Evolutionary conservation across 2,888 invertebrate species (phyloP), one percentile per base, ranked within the genome.

Genomic region (Leptopilina drosophilae): DNA sequence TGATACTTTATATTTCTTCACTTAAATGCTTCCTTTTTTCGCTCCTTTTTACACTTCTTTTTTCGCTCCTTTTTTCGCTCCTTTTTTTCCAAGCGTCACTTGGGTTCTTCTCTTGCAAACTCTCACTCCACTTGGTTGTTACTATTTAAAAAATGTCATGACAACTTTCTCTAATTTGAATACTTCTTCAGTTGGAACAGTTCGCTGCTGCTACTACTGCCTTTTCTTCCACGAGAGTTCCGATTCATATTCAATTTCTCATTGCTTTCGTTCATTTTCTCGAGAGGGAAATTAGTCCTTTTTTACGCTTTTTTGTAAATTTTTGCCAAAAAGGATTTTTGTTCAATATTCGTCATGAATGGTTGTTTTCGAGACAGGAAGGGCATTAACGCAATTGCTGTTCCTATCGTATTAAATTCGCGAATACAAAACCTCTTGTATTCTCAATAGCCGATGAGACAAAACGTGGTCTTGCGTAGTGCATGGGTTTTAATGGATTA

Each of bases 81-180:
- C n/a, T n/a, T n/a, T 75, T 75, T 56, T 40, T 77, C 11, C 62
- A 75, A 77, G 26, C 49, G 46, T 20, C 67, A 69, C 42, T 42
- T 66, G 42, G 40, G 15, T 42, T 69, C 53, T 46, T 14, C 12
- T 20, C 53, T 69, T 53, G 49, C 20, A 14, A 69, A 49, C 49
- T 69, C 69, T 26, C 53, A 69, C 69, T 69, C 14, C 14, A 49
- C 69, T 26, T 8, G 69, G 69, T 69, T 69, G 53, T 69, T 69
- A 53, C 69, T 69, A 69, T 69, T 69, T 53, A 69, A 26, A 69
- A 69, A 69, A 69, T 69, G 67, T 69, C 67, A 53, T 69, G 80
- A 77, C 79, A 84, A 87, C 86, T 88, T 88, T 84, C 82, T 82
- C 86, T 88, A 88, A 88, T 88, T 89, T 87, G 83, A 83, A 88